A percentile compares a stretch with the other conserved stretches of the same genome.
phyloP scores from a whole-genome alignment of 2,113 vertebrate species.

The Osmerus eperlanus region DNA sequence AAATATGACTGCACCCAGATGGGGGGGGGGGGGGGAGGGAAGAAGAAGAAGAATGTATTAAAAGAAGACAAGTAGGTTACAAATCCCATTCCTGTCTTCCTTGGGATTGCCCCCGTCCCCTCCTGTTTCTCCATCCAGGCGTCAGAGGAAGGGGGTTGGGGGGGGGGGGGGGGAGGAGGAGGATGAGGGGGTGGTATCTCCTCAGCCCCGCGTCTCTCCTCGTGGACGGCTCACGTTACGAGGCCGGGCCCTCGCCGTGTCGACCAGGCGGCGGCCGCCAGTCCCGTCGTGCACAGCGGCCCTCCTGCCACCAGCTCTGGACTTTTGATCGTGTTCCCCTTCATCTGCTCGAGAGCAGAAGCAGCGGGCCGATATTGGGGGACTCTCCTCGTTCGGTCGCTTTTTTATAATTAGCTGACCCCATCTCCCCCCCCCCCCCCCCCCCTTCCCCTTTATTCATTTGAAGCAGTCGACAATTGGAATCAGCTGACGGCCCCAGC shows the following conservation, averaged over 20 bases:
- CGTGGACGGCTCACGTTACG: too few relatives aligned
- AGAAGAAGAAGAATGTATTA: slow-evolving; percentile 10
- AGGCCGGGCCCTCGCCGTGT: too few relatives aligned
- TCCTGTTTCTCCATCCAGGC: slow-evolving; percentile 9
- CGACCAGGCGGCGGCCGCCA: too few relatives aligned
- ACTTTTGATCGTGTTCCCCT: too few relatives aligned
- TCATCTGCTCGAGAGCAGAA: too few relatives aligned
- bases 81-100: slow-evolving; percentile 13
- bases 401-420: not conserved
- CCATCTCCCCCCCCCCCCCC: slow-evolving; percentile 23
- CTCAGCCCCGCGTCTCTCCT: too few relatives aligned
- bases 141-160: too few relatives aligned
- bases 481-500: slow-evolving; percentile 71
- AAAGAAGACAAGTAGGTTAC: slow-evolving; percentile 11
- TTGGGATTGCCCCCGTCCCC: slow-evolving; percentile 25
- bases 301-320: too few relatives aligned
- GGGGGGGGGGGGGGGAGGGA: not conserved
- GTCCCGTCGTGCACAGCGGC: too few relatives aligned
- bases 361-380: not conserved
- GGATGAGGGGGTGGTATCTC: too few relatives aligned
- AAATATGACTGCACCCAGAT: slow-evolving; percentile 17
- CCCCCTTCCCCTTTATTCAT: slow-evolving; percentile 65
- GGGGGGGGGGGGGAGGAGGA: too few relatives aligned
- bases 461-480: slow-evolving; percentile 66
- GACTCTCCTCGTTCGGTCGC: not conserved